Evolutionary conservation across 2,113 vertebrate genomes (phyloP), one percentile per base, ranked within the genome.

Genomic region (Pycnonotus jocosus): DNA sequence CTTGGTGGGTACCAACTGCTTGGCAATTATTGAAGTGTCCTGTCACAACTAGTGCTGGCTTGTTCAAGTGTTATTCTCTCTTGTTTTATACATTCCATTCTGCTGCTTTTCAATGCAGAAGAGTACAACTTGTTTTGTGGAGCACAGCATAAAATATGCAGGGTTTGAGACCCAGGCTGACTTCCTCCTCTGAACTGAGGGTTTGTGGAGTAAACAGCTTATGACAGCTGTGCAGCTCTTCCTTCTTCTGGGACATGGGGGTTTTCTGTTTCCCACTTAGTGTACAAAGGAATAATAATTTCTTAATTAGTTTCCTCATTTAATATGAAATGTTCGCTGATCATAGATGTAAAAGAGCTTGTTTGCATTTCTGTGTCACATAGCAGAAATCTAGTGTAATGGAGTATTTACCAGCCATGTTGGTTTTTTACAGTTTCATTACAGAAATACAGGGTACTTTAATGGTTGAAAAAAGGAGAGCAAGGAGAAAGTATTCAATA

Each of bases 1-100:
- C 15, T 53, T 0, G 0, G 15, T 57, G 48, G 12, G 14, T 48
- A 23, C 10, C 47, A n/a, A 14, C 4, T 3, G 1, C 22, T 76
- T 42, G 38, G 21, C 15, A 44, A 28, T 10, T 27, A 25, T 42
- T 45, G 22, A 19, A 57, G 18, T 24, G 12, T n/a, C 61, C 50
- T 16, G 1, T 37, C 0, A 4, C 8, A 5, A 12, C 42, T 45
- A 83, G 9, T 15, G 37, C 25, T 1, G 4, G 4, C 25, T 86
- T 57, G 4, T 48, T 80, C 31, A 33, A 70, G 33, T 28, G 40
- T 18, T 66, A 13, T 38, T 70, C 12, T 77, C 3, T n/a, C n/a
- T 88, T 24, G 20, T 60, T 80, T 81, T 76, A 27, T 35, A 33
- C 6, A 4, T 31, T n/a, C 12, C 24, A 31, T 64, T 33, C 24